Conservation (phyloP, 2,797 vertebrate genomes). For the Labroides dimidiatus region DNA sequence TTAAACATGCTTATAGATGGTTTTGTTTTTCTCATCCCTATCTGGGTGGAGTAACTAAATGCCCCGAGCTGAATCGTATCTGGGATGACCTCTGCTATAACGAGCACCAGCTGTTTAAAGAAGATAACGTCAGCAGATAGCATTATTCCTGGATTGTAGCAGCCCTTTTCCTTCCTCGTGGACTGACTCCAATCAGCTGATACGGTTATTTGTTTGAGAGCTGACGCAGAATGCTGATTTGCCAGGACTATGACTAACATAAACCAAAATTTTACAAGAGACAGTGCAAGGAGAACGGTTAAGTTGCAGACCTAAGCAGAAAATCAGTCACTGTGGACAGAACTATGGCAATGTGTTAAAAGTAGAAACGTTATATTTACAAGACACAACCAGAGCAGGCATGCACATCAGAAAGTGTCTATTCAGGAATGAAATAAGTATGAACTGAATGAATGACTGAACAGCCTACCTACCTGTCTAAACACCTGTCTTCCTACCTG, state of each 20-base stretch:
- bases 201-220: slow-evolving; percentile 16
- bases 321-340: slow-evolving; percentile 25
- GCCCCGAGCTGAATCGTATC: slow-evolving; percentile 19
- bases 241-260: not conserved
- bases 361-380: not conserved
- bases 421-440: not conserved
- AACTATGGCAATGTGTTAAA: slow-evolving; percentile 8
- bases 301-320: not conserved
- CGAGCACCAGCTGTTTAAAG: slow-evolving; percentile 45
- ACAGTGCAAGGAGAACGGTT: not conserved
- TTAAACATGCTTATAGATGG: no score
- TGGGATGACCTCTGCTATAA: slow-evolving; percentile 41
- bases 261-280: not conserved
- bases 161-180: slow-evolving; percentile 35
- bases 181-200: slow-evolving; percentile 39
- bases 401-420: not conserved
- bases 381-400: no score
- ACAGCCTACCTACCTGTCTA: no score
- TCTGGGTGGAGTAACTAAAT: slow-evolving; percentile 40
- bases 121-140: slow-evolving; percentile 36
- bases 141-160: slow-evolving; percentile 22
- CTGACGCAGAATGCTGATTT: slow-evolving; percentile 21
- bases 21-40: slow-evolving; percentile 23
- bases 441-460: not conserved
- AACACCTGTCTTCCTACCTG: not conserved